These are phyloP conservation scores for Lethrus apterus DNA, from an alignment of 1,140 invertebrate genomes.

Conservation along the genomic window DNA sequence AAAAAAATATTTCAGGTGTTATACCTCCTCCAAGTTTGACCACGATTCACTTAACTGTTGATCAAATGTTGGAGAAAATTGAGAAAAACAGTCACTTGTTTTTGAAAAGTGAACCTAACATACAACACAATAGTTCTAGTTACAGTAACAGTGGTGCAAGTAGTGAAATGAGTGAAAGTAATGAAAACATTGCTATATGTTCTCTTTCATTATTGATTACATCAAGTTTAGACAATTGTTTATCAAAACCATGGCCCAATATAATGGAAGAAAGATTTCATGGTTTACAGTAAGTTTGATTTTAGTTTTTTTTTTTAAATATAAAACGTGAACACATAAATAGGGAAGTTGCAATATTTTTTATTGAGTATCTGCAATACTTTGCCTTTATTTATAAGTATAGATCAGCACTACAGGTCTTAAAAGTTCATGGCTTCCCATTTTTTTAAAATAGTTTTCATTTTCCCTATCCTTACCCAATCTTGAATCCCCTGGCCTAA, in stretches of 20 bases:
- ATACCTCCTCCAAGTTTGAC: constrained; percentile 60
- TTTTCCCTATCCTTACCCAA: no score
- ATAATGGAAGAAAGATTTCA: constrained; percentile 50
- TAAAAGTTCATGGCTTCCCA: no score
- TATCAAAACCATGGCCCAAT: constrained; percentile 44
- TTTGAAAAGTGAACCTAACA: constrained; percentile 18
- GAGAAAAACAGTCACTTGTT: constrained; percentile 29
- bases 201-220: constrained; percentile 31
- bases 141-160: constrained; percentile 8
- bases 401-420: no score
- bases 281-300: constrained; percentile 56
- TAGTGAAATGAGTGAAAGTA: constrained; percentile 1
- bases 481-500: no score
- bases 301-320: constrained; percentile 4
- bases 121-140: constrained; percentile 8
- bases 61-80: constrained; percentile 49
- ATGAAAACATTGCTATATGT: constrained; percentile 1
- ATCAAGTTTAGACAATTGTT: constrained; percentile 25
- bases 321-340: no score
- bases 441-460: no score
- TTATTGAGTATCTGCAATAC: no score
- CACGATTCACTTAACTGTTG: constrained; percentile 50
- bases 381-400: no score
- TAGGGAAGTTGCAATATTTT: no score
- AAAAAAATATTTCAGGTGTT: constrained; percentile 49